Evolutionary conservation across 2,797 vertebrate genomes (phyloP).

Genomic region (Pipistrellus pygmaeus): DNA sequence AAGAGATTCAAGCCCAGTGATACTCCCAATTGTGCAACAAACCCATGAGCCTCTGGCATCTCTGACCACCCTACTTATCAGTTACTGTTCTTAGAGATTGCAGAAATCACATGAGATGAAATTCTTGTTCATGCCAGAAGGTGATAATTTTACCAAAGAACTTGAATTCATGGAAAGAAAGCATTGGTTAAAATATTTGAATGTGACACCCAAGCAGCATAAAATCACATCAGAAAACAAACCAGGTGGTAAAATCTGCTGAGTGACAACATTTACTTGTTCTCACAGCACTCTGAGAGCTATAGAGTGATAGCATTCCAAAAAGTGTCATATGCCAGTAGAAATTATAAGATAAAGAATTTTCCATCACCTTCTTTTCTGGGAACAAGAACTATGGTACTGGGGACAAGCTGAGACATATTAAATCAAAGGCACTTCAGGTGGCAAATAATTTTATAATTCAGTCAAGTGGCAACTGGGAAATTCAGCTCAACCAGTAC

Average conservation of each 20-base stretch:
- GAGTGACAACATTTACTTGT: conserved; percentile 15
- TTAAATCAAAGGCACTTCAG: conserved; percentile 42
- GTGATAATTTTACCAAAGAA: conserved; percentile 34
- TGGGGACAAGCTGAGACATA: background rate
- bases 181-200: conserved; percentile 47
- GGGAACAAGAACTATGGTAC: conserved; percentile 8
- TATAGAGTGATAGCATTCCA: conserved; percentile 16
- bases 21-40: background rate
- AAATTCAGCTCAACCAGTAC: conserved; percentile 65
- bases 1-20: conserved; percentile 1
- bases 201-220: background rate
- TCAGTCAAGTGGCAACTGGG: conserved; percentile 6
- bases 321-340: background rate
- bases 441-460: conserved; percentile 58
- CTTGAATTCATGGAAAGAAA: background rate
- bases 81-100: background rate
- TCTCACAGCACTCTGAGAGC: conserved; percentile 19
- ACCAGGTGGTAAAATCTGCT: conserved; percentile 33
- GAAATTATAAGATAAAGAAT: conserved; percentile 8
- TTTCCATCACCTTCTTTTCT: conserved; percentile 43
- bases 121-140: conserved; percentile 6
- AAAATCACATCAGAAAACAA: conserved; percentile 13
- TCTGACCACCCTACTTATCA: conserved; percentile 5
- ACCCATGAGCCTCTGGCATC: background rate
- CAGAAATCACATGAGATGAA: background rate